phyloP scores from a whole-genome alignment of 1,140 invertebrate genomes.

The Drosophila fuyamai region DNA sequence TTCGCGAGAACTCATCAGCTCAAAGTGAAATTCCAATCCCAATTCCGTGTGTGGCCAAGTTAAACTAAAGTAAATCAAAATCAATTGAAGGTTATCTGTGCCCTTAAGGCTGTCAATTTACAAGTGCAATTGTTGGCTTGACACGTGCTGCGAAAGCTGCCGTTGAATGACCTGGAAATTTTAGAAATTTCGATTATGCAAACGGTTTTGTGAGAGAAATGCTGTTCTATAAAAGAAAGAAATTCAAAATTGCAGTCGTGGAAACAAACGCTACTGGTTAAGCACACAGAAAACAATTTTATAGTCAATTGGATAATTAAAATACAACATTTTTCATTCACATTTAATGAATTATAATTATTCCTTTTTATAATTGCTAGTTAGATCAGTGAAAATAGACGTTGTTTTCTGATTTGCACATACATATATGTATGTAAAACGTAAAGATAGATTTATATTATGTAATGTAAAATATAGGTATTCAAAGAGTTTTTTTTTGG shows the following conservation, averaged over 20 bases:
- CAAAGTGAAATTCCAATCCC: conserved; percentile 27
- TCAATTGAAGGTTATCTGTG: conserved; percentile 48
- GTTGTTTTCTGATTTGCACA: no score
- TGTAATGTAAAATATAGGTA: no score
- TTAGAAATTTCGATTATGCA: conserved; percentile 70
- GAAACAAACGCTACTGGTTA: background rate
- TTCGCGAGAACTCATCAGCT: conserved; percentile 23
- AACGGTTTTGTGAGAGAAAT: conserved; percentile 51
- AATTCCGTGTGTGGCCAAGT: conserved; percentile 2
- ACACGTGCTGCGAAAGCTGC: conserved; percentile 27
- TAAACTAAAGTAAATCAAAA: conserved; percentile 54
- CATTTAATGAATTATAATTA: no score
- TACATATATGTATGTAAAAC: no score
- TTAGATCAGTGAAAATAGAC: no score
- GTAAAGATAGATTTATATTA: no score
- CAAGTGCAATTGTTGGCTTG: background rate
- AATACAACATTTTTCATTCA: no score
- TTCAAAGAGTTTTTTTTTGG: no score
- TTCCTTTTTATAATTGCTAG: no score
- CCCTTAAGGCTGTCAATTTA: conserved; percentile 14
- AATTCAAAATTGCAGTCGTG: conserved; percentile 31
- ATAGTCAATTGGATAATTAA: background rate
- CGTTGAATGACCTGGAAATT: conserved; percentile 13
- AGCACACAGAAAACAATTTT: conserved; percentile 14
- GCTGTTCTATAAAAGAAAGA: conserved; percentile 23